Evolutionary conservation across 2,888 invertebrate genomes (phyloP).

Genomic region (Ornithoptera alexandrae): DNA sequence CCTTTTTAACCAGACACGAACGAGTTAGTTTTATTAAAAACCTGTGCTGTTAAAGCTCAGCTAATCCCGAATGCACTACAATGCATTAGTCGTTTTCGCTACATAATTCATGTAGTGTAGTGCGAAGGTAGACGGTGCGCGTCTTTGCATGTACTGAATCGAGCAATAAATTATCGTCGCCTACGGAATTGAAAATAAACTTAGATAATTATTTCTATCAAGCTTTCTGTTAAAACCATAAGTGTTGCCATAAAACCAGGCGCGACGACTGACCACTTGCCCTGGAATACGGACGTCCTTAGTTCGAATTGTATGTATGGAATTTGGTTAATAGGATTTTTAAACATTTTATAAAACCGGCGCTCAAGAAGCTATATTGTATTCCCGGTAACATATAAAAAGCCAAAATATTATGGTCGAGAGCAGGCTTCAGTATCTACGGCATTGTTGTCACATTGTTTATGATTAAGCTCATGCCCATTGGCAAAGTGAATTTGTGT

Average conservation of each 20-base stretch:
- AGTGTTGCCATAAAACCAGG: no score
- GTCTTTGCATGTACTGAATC: conserved; percentile 23
- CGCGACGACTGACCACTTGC: no score
- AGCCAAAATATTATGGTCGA: no score
- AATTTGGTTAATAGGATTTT: no score
- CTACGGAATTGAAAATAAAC: conserved; percentile 17
- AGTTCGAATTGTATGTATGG: no score
- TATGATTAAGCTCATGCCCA: no score
- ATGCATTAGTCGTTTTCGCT: conserved; percentile 40
- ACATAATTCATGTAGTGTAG: conserved; percentile 42
- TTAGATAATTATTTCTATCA: background rate
- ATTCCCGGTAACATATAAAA: no score
- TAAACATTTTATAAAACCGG: no score
- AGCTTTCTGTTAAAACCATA: background rate
- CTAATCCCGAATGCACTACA: conserved; percentile 43
- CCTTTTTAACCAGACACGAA: conserved; percentile 15
- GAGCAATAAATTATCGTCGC: conserved; percentile 25
- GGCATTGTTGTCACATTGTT: no score
- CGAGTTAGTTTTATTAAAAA: conserved; percentile 31
- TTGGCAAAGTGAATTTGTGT: background rate
- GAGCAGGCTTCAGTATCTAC: no score
- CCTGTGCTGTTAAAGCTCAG: conserved; percentile 29
- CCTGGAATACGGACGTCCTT: no score
- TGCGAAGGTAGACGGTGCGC: conserved; percentile 28
- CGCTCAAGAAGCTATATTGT: no score